Evolutionary conservation across 2,888 invertebrate species (phyloP).

Genomic region (Melangyna quadrimaculata): DNA sequence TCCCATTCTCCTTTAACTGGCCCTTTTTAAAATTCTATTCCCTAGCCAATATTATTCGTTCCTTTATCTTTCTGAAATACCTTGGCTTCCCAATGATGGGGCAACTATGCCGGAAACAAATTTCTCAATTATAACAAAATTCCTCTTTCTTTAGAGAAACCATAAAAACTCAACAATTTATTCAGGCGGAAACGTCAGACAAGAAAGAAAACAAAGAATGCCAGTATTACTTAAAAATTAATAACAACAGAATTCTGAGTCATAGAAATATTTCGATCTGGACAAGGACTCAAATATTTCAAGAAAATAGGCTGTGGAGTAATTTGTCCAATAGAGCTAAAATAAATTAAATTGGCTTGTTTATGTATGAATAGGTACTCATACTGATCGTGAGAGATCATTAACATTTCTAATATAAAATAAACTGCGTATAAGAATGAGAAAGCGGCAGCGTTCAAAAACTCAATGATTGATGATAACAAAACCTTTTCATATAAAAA

Average conservation of each 20-base stretch:
- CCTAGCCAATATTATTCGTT: no score
- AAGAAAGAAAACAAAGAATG: neutral
- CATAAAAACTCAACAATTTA: neutral
- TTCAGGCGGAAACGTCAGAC: neutral
- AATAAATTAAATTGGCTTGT: neutral
- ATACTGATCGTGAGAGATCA: neutral
- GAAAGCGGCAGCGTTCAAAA: neutral
- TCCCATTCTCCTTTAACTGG: no score
- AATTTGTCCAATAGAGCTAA: neutral
- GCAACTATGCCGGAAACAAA: neutral
- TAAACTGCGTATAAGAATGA: constrained; percentile 34
- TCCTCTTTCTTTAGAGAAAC: neutral
- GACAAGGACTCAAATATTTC: neutral
- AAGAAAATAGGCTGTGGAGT: neutral
- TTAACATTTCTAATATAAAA: constrained; percentile 22
- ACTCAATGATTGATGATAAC: constrained; percentile 1
- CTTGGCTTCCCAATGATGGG: neutral
- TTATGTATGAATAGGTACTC: neutral
- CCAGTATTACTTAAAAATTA: no score
- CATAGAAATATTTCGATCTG: neutral
- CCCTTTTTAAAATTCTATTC: no score
- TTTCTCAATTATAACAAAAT: neutral
- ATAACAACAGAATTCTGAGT: neutral
- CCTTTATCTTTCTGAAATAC: no score
- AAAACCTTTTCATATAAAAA: neutral